phyloP scores from a whole-genome alignment of 1,140 invertebrate species.

The Ganaspis sp. region DNA sequence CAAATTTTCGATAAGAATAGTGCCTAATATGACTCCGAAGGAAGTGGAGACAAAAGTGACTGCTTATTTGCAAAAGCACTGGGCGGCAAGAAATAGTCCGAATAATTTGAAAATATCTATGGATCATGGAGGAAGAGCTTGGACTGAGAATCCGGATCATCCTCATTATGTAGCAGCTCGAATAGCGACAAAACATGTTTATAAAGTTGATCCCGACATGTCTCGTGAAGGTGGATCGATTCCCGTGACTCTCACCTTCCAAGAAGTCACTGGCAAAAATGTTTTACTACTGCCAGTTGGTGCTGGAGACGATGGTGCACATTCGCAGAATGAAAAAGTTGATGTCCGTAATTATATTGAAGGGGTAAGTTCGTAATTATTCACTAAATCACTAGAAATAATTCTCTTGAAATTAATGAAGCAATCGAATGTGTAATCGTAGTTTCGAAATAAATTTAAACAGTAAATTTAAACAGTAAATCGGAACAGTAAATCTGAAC shows the following conservation, averaged over 20 bases:
- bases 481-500: too few species aligned
- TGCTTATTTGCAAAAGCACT: conserved; percentile 83
- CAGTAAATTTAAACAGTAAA: too few species aligned
- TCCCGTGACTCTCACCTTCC: conserved; percentile 93
- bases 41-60: conserved; percentile 85
- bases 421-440: too few species aligned
- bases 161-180: conserved; percentile 93
- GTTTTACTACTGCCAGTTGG: conserved; percentile 95
- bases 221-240: conserved; percentile 97
- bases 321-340: conserved; percentile 99
- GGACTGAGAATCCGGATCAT: conserved; percentile 95
- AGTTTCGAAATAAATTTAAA: too few species aligned
- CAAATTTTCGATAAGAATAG: conserved; percentile 97
- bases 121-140: conserved; percentile 89
- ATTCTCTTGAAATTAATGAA: neutral
- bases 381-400: conserved; percentile 5
- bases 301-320: conserved; percentile 95
- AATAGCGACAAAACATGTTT: conserved; percentile 92
- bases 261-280: conserved; percentile 94
- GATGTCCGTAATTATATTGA: conserved; percentile 95
- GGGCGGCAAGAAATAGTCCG: conserved; percentile 85
- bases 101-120: conserved; percentile 90
- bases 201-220: conserved; percentile 94
- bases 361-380: conserved; percentile 83
- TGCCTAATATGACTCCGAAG: conserved; percentile 92